Evolutionary conservation across 2,888 invertebrate genomes (phyloP).

Genomic region (Drosophila leonis): DNA sequence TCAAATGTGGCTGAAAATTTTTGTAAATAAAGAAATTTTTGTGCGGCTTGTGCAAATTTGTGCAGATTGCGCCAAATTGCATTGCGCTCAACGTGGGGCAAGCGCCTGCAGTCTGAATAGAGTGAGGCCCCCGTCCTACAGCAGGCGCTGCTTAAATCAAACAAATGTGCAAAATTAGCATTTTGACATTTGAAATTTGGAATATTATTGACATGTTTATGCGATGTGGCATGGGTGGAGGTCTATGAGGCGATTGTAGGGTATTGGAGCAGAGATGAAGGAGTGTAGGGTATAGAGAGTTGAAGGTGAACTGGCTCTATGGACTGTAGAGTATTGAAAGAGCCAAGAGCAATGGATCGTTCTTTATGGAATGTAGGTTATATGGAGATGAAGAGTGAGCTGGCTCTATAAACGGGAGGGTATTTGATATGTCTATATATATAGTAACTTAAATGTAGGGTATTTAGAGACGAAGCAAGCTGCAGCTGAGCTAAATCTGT

Average conservation of each 20-base stretch:
- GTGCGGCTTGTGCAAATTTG: conserved; percentile 65
- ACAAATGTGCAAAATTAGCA: conserved; percentile 78
- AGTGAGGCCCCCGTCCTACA: not conserved
- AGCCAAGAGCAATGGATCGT: too few species aligned
- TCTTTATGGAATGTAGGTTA: not conserved
- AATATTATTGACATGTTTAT: conserved; percentile 77
- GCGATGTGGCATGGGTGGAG: conserved; percentile 1
- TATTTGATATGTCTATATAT: too few species aligned
- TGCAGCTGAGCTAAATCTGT: too few species aligned
- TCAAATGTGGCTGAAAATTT: conserved; percentile 48
- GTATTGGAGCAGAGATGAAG: not conserved
- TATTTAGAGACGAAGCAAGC: too few species aligned
- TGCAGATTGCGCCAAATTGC: conserved; percentile 68
- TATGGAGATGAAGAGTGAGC: too few species aligned
- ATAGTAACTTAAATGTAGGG: too few species aligned
- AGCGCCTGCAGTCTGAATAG: conserved; percentile 3
- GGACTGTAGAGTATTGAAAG: not conserved
- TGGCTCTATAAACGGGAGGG: too few species aligned
- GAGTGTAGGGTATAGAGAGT: not conserved
- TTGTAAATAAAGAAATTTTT: conserved; percentile 65
- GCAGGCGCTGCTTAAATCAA: conserved; percentile 41
- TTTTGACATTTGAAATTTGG: conserved; percentile 77
- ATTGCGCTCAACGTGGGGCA: conserved; percentile 31
- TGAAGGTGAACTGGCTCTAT: too few species aligned
- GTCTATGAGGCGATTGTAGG: not conserved